Evolutionary conservation across 2,113 vertebrate genomes (phyloP).

Genomic region (Apodemus sylvaticus): DNA sequence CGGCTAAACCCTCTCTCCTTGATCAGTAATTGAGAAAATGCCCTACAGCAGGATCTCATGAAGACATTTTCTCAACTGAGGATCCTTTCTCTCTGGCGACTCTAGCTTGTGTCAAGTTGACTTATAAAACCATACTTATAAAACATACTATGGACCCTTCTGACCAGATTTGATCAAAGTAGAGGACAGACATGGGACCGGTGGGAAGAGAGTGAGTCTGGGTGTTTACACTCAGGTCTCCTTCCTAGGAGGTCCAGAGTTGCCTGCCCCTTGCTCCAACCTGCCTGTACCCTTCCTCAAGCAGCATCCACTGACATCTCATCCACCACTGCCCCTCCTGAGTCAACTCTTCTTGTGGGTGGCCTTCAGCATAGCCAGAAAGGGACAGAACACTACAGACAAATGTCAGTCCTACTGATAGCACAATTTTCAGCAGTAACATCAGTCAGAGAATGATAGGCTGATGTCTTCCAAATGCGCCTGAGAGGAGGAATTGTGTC

Average conservation of each 20-base stretch:
- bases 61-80: neutral
- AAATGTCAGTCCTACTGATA: slow-evolving; percentile 10
- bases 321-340: neutral
- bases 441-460: slow-evolving; percentile 23
- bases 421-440: slow-evolving; percentile 32
- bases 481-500: slow-evolving; percentile 5
- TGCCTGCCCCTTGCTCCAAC: neutral
- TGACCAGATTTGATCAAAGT: neutral
- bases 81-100: neutral
- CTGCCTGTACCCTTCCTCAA: neutral
- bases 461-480: neutral
- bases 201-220: neutral
- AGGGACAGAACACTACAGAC: slow-evolving; percentile 27
- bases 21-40: neutral
- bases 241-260: neutral
- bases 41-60: neutral
- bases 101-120: neutral
- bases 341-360: neutral
- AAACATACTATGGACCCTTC: neutral
- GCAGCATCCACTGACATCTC: neutral
- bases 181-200: neutral
- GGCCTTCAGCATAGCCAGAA: neutral
- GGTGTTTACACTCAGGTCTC: neutral
- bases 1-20: neutral
- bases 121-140: too few relatives aligned